Conservation (phyloP, 2,113 vertebrate species). For the Malurus cyaneus region DNA sequence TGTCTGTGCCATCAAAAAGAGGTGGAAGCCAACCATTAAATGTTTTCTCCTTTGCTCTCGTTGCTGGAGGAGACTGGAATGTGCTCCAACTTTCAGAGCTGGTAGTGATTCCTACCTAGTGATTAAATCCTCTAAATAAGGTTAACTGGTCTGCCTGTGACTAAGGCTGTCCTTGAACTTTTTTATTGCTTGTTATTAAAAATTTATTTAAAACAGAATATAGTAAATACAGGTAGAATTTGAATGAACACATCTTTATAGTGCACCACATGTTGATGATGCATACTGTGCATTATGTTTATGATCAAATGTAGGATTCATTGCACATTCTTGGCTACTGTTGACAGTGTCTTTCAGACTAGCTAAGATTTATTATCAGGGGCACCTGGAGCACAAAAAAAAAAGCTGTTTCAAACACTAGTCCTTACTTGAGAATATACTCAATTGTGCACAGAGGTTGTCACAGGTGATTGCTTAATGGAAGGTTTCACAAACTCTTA, state of each 20-base stretch:
- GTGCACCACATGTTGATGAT: neutral
- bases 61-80: slow-evolving; percentile 16
- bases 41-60: neutral
- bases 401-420: neutral
- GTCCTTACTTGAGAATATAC: neutral
- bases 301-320: neutral
- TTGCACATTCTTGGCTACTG: neutral
- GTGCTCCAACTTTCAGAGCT: neutral
- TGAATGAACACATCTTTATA: neutral
- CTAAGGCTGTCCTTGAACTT: neutral
- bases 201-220: neutral
- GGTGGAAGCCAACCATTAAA: neutral
- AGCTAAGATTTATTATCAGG: neutral
- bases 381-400: neutral
- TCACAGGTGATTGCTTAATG: neutral
- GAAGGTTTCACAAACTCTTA: neutral
- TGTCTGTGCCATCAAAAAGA: neutral
- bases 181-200: neutral
- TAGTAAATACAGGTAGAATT: neutral
- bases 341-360: neutral
- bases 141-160: neutral
- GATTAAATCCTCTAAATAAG: neutral
- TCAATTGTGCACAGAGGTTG: neutral
- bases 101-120: neutral
- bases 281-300: neutral